Conservation (phyloP, 1,140 invertebrate genomes). For the Latrodectus geometricus region DNA sequence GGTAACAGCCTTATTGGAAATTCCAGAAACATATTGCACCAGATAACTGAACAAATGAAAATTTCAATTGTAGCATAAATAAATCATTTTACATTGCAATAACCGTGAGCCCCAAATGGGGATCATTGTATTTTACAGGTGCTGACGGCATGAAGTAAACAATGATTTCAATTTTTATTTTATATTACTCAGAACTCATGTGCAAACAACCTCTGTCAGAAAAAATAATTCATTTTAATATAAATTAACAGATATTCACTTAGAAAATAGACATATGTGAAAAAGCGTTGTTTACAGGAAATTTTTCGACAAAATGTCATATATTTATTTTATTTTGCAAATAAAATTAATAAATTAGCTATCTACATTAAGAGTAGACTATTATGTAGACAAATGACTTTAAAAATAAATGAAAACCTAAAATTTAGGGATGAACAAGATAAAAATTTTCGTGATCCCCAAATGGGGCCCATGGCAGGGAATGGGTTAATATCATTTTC, state of each 20-base stretch:
- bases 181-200: conserved; percentile 40
- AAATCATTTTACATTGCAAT: conserved; percentile 41
- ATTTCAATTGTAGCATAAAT: conserved; percentile 42
- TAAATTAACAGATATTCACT: conserved; percentile 39
- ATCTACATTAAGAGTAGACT: too few relatives aligned
- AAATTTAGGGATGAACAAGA: conserved; percentile 3
- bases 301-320: too few relatives aligned
- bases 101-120: conserved; percentile 33
- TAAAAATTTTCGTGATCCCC: conserved; percentile 2
- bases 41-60: conserved; percentile 40
- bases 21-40: conserved; percentile 37
- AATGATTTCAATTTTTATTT: conserved; percentile 37
- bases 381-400: too few relatives aligned
- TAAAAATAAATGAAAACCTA: too few relatives aligned
- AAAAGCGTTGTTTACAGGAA: conserved; percentile 41
- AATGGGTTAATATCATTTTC: conserved; percentile 3
- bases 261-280: conserved; percentile 40
- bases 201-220: conserved; percentile 41
- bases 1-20: too few relatives aligned
- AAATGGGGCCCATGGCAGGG: conserved; percentile 1
- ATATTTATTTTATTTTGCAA: too few relatives aligned
- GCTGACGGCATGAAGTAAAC: conserved; percentile 36
- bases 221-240: conserved; percentile 42
- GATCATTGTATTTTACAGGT: conserved; percentile 40
- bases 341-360: too few relatives aligned